These are phyloP conservation scores for Scyliorhinus canicula DNA, from an alignment of 2,797 vertebrate genomes.

Conservation along the genomic window DNA sequence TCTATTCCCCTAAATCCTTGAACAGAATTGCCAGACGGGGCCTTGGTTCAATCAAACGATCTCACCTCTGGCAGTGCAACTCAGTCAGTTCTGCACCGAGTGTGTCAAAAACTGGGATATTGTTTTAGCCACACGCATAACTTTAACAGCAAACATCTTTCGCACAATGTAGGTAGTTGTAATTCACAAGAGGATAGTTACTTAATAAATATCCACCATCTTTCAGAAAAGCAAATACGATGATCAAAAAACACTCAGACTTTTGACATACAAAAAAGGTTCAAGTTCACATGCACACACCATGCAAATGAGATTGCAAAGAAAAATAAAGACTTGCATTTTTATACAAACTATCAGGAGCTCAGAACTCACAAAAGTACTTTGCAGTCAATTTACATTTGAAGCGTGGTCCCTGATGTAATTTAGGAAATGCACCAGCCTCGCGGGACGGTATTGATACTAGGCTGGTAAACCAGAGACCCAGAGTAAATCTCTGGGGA, in stretches of 20 bases:
- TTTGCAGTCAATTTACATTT: neutral
- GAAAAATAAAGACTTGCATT: neutral
- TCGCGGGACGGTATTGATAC: no score
- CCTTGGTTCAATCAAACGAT: no score
- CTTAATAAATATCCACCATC: neutral
- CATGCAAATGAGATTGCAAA: neutral
- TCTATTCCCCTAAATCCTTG: neutral
- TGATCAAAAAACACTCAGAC: neutral
- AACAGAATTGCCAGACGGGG: no score
- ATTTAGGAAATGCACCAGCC: neutral
- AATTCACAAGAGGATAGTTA: neutral
- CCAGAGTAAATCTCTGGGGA: no score
- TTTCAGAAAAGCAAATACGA: neutral
- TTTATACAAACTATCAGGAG: neutral
- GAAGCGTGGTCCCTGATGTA: neutral
- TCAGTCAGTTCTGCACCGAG: no score
- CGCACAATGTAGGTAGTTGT: neutral
- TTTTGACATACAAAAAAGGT: neutral
- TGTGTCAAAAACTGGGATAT: no score
- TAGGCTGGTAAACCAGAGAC: no score
- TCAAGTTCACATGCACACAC: neutral
- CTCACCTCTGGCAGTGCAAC: no score
- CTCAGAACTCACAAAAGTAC: neutral
- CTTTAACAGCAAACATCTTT: neutral
- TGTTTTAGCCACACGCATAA: neutral